Evolutionary conservation across 2,888 invertebrate species (phyloP), one percentile per base, ranked within the genome.

Genomic region (Drepana falcataria): DNA sequence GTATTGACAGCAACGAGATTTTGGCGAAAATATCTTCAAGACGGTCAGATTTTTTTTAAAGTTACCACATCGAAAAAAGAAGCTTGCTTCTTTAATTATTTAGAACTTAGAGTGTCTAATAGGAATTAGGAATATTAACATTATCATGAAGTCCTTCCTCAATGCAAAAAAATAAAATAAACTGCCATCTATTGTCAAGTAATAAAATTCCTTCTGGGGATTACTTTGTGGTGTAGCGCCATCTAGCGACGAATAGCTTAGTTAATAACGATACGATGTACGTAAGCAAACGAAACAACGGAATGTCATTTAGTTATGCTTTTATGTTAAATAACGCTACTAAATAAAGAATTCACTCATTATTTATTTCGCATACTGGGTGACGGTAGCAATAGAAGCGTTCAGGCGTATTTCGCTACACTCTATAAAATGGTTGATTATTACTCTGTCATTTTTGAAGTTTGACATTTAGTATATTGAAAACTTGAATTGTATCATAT

Each of bases 381-480:
- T 21, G 21, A 21, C 21, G 21, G 21, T 0, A 21, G 21, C 21
- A 21, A 21, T 21, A 21, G 21, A 21, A 21, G 21, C 21, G 21
- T 5, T 34, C 3, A 2, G 41, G 47, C 37, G 41, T 51, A 47
- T 49, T 3, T 35, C 47, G 2, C 49, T 55, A n/a, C 51, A 53
- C 62, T 56, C 55, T 62, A 55, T 2, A 49, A 56, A 55, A 61
- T 52, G 34, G 60, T 41, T 53, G 72, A 54, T 0, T 72, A 60
- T 48, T 35, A 54, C 3, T 9, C 6, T 44, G 6, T 44, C 9
- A 44, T 9, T 9, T 6, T 44, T 9, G 9, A 9, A 9, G 6
- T 44, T 74, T 76, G 75, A 74, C 73, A 59, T 67, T 68, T 69
- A 52, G 76, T 79, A 73, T 73, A 73, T 71, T 64, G 66, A 69